These are phyloP conservation scores for Rhagoletis zephyria DNA, from an alignment of 1,140 invertebrate species.

Conservation along the genomic window DNA sequence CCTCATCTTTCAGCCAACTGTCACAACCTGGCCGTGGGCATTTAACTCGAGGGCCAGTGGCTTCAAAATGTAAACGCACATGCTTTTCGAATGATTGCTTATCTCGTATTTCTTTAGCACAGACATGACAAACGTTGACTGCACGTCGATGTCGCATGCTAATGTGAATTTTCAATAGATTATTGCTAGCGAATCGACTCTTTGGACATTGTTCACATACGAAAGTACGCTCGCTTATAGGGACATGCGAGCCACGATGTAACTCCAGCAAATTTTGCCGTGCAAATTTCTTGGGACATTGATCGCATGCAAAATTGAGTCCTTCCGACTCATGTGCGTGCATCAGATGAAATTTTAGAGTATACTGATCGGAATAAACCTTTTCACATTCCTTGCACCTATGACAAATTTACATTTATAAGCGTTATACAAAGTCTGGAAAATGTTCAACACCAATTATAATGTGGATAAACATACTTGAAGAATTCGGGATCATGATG, in stretches of 20 bases:
- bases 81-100: constrained; percentile 70
- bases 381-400: constrained; percentile 70
- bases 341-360: constrained; percentile 65
- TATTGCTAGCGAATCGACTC: constrained; percentile 66
- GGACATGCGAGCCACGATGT: constrained; percentile 68
- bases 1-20: too few relatives aligned
- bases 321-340: constrained; percentile 66
- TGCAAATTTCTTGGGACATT: constrained; percentile 68
- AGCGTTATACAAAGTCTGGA: neutral
- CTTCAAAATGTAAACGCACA: too few relatives aligned
- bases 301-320: constrained; percentile 66
- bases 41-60: too few relatives aligned
- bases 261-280: constrained; percentile 65
- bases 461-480: constrained; percentile 59
- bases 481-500: constrained; percentile 70
- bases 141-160: constrained; percentile 66
- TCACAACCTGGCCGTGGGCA: too few relatives aligned
- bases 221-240: constrained; percentile 65
- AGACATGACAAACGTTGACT: constrained; percentile 69
- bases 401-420: neutral
- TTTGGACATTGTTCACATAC: constrained; percentile 66
- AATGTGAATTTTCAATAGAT: constrained; percentile 67
- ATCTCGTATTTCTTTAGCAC: constrained; percentile 69
- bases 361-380: constrained; percentile 67
- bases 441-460: too few relatives aligned